Evolutionary conservation across 2,888 invertebrate genomes (phyloP).

Genomic region (Drosophila infuscata): DNA sequence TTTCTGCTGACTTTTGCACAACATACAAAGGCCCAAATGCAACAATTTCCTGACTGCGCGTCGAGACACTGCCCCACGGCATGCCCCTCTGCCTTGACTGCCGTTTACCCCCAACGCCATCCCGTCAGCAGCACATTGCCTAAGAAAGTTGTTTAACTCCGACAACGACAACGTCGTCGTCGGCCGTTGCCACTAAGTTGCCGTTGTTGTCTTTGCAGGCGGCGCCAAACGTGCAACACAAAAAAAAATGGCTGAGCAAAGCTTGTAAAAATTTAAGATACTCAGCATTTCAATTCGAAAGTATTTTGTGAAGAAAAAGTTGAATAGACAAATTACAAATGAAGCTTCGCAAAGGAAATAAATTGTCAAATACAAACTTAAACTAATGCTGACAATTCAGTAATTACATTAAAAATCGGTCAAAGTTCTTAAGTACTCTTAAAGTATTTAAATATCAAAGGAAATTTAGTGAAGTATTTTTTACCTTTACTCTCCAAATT

Average conservation of each 20-base stretch:
- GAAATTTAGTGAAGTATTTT: not conserved
- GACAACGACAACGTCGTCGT: constrained; percentile 57
- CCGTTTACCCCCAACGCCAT: constrained; percentile 8
- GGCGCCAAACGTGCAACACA: constrained; percentile 65
- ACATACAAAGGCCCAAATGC: constrained; percentile 70
- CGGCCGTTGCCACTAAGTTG: constrained; percentile 48
- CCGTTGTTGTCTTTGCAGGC: constrained; percentile 76
- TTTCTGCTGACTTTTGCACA: constrained; percentile 78
- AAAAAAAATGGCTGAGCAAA: constrained; percentile 9
- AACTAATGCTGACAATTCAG: not conserved
- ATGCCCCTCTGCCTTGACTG: not conserved
- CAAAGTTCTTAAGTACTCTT: not conserved
- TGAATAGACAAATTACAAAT: not conserved
- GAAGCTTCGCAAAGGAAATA: not conserved
- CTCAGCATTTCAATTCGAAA: not conserved
- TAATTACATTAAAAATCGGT: not conserved
- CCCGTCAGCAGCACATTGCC: constrained; percentile 48
- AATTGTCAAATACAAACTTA: not conserved
- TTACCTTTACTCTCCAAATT: not conserved
- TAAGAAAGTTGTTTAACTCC: constrained; percentile 81
- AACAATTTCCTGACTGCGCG: constrained; percentile 75
- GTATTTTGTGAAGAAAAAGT: not conserved
- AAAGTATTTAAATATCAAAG: not conserved
- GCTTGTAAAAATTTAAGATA: constrained; percentile 6
- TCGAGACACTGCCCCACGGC: constrained; percentile 16